Evolutionary conservation across 2,113 vertebrate species (phyloP), one percentile per base, ranked within the genome.

Genomic region (Triplophysa rosa): DNA sequence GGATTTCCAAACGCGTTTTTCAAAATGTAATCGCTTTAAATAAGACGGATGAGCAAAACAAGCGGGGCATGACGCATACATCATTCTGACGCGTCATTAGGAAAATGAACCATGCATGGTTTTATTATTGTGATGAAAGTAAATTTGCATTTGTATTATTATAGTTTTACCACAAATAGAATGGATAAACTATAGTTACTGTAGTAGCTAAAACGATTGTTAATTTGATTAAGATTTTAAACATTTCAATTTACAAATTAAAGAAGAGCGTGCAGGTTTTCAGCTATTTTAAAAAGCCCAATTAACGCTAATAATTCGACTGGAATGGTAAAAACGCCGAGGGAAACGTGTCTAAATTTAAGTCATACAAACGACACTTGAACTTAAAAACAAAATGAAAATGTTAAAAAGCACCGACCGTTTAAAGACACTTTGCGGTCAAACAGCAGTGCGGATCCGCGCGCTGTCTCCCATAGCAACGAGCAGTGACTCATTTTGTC

Each of bases 391-490:
- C 8, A 11, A 21, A 33, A 26, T 14, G 3, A 37, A 23, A 42
- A 19, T 26, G 10, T 9, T 8, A 10, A 11, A 21, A 3, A 33
- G 47, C 26, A 11, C 62, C 13, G 24, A 47, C 14, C 37, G 71
- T 74, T 63, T 63, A 17, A 29, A 45, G 73, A 64, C 61, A 86
- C 62, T 68, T 61, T 70, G 65, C 58, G 68, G 49, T 65, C 29
- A 65, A 67, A 33, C 67, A 68, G 67, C 71, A 77, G 52, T n/a
- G 67, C 63, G 78, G 82, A 81, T 86, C 85, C 80, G 80, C 47
- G 82, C 77, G 29, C 82, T 84, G 87, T 91, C 91, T 92, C 81
- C 92, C 91, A 78, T 91, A 91, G 89, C 91, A 91, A 93, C 90
- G 62, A 84, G 83, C 82, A 67, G 78, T 92, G 91, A 91, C 87